Evolutionary conservation across 2,797 vertebrate species (phyloP).

Genomic region (Anolis apletophallus): DNA sequence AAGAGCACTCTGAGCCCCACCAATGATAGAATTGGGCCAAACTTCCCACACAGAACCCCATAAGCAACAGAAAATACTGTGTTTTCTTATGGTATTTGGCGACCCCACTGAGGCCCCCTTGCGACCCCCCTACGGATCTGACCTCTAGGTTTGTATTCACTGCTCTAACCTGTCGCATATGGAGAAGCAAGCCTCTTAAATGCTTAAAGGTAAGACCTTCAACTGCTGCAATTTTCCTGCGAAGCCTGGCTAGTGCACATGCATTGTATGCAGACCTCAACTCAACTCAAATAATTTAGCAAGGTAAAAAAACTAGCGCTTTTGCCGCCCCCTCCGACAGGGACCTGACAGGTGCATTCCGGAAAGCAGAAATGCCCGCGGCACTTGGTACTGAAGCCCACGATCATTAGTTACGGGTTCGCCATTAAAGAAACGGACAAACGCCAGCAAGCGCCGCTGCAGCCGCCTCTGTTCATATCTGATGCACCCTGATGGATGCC

Average conservation of each 20-base stretch:
- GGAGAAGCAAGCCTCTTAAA: background rate
- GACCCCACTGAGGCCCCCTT: no score
- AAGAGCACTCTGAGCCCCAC: no score
- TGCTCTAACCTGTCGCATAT: background rate
- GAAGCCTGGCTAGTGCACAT: background rate
- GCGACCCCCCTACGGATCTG: no score
- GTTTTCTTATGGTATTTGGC: no score
- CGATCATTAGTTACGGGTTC: constrained; percentile 40
- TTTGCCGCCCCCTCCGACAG: background rate
- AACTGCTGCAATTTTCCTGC: background rate
- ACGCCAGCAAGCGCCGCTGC: constrained; percentile 35
- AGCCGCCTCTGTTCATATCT: background rate
- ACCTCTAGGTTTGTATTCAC: no score
- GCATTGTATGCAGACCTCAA: background rate
- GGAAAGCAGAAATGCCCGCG: constrained; percentile 44
- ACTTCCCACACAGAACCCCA: no score
- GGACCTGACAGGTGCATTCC: constrained; percentile 51
- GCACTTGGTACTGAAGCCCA: constrained; percentile 45
- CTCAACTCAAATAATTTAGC: background rate
- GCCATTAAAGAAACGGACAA: constrained; percentile 57
- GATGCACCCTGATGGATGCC: constrained; percentile 22
- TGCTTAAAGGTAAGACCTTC: no score
- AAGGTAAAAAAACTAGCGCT: background rate
- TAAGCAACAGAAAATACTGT: no score
- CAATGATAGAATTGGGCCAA: no score